Evolutionary conservation across 2,797 vertebrate species (phyloP), one percentile per base, ranked within the genome.

Genomic region (Hemitrygon akajei): DNA sequence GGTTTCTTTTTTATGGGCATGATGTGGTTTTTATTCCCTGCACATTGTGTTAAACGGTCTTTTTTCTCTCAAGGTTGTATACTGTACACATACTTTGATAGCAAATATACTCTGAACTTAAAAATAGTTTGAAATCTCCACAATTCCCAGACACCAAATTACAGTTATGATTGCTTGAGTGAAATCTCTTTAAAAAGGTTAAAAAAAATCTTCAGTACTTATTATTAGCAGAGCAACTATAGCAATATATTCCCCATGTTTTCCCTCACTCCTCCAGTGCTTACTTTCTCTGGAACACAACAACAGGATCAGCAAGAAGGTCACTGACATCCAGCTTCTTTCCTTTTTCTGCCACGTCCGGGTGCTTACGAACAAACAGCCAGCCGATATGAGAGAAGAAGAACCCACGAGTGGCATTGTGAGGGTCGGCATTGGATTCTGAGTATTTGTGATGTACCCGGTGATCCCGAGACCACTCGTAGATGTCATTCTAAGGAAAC

Each of bases 371-470:
- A 82, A 98, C 81, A 0, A 98, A 96, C 5, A 98, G 96, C 97
- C 97, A 98, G 93, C 97, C 97, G 0, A 97, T 95, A 37, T 97
- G 97, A 47, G 97, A 94, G 94, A 97, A 98, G 95, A 97, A 97
- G 95, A 97, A 97, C 92, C 97, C 97, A 0, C 97, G 95, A 30
- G 94, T 94, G 60, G 97, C 96, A 0, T 97, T 97, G 95, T 98
- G 97, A 0, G 97, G 97, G 94, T 98, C 97, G 0, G 96, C 97
- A 0, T 98, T 96, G 0, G 97, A 97, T 96, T 98, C 97, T 0
- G 97, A 97, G 96, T 96, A 97, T 95, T 97, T 98, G 96, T 98
- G 97, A 94, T 97, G 97, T 94, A 97, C 95, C 0, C 97, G 95
- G 94, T 97, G 97, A 94, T 97, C 97, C 16, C 97, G 95, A 89